These are phyloP conservation scores for Danaus chrysippus DNA, from an alignment of 2,888 invertebrate species.

Conservation along the genomic window DNA sequence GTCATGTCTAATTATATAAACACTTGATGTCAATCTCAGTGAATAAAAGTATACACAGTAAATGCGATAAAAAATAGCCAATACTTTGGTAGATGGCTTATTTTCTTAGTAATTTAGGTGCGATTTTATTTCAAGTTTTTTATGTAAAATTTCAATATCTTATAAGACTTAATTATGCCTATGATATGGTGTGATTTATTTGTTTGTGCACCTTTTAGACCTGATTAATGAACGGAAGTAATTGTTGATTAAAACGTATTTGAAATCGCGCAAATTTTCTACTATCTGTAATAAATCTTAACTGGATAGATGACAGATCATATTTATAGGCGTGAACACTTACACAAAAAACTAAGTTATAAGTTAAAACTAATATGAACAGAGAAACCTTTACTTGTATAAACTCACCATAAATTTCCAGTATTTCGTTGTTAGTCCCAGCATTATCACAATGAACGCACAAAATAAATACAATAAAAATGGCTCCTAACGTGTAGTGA, in stretches of 20 bases:
- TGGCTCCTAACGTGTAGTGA: conserved; percentile 74
- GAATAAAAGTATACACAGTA: too few species aligned
- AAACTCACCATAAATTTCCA: conserved; percentile 71
- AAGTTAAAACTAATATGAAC: background rate
- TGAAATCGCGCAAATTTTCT: conserved; percentile 6
- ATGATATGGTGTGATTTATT: too few species aligned
- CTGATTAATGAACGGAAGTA: too few species aligned
- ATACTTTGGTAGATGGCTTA: too few species aligned
- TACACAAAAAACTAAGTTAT: background rate
- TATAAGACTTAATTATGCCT: too few species aligned
- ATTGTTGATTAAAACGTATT: background rate
- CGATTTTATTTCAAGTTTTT: too few species aligned
- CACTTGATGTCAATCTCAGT: too few species aligned
- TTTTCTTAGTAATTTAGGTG: too few species aligned
- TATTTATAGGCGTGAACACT: conserved; percentile 17
- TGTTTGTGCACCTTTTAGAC: too few species aligned
- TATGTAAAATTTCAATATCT: too few species aligned
- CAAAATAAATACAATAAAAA: conserved; percentile 78
- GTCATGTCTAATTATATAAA: too few species aligned
- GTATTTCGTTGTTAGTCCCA: conserved; percentile 73
- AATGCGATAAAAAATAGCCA: too few species aligned
- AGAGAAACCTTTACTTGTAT: conserved; percentile 10
- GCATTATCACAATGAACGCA: conserved; percentile 77
- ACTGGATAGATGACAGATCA: conserved; percentile 11
- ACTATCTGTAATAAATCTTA: background rate